Conservation (phyloP, 2,797 vertebrate genomes). For the Morus bassanus region DNA sequence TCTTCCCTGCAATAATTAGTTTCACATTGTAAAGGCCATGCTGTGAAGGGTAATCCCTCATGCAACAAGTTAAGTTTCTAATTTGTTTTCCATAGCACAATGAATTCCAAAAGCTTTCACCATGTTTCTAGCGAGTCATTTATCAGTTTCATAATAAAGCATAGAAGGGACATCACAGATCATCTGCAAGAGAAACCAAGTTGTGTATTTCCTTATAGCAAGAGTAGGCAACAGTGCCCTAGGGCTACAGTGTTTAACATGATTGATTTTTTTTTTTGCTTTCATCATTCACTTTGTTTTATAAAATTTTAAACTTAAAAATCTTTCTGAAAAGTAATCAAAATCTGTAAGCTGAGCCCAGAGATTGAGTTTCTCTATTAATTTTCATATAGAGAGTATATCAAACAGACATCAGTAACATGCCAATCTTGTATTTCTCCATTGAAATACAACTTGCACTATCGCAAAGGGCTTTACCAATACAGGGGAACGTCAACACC, state of each 20-base stretch:
- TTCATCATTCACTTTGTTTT: background rate
- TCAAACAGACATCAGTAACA: background rate
- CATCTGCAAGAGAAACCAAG: slow-evolving; percentile 20
- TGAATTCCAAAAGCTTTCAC: slow-evolving; percentile 69
- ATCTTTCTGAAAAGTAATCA: background rate
- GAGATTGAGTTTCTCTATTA: background rate
- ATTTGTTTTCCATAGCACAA: slow-evolving; percentile 66
- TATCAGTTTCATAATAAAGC: slow-evolving; percentile 59
- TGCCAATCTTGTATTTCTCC: background rate
- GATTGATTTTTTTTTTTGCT: background rate
- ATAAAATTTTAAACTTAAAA: background rate
- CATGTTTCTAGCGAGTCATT: slow-evolving; percentile 48
- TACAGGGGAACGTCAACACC: background rate
- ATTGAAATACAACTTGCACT: background rate
- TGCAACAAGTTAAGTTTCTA: slow-evolving; percentile 67
- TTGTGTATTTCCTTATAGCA: background rate
- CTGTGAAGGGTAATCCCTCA: slow-evolving; percentile 70
- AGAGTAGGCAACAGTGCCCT: background rate
- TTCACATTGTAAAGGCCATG: slow-evolving; percentile 65
- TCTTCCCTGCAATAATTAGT: slow-evolving; percentile 67
- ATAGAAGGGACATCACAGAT: slow-evolving; percentile 38
- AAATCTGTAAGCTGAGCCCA: background rate
- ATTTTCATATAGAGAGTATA: background rate
- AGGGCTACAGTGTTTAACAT: background rate
- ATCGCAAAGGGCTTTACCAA: background rate